Conservation (phyloP, 2,888 invertebrate genomes). For the Trilocha varians region DNA sequence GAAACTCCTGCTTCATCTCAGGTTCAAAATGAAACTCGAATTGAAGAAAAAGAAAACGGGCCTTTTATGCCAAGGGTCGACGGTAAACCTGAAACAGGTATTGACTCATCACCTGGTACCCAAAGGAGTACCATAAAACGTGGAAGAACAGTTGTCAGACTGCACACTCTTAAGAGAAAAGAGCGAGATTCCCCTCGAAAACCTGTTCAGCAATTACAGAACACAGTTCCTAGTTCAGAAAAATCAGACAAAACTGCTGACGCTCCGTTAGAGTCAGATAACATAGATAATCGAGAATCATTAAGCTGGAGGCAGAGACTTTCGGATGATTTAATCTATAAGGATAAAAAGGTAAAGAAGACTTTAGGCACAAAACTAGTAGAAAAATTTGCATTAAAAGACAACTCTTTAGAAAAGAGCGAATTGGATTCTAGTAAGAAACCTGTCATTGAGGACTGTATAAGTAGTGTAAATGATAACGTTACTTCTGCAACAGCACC, state of each 20-base stretch:
- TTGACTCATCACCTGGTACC: conserved; percentile 52
- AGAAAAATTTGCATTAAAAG: conserved; percentile 82
- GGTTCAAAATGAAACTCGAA: conserved; percentile 27
- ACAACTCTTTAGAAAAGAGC: conserved; percentile 26
- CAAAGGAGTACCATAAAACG: conserved; percentile 77
- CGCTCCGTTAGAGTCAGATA: conserved; percentile 11
- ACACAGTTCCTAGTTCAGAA: conserved; percentile 16
- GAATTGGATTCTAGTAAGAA: no score
- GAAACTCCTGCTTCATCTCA: conserved; percentile 21
- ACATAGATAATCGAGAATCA: conserved; percentile 17
- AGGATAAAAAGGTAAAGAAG: conserved; percentile 74
- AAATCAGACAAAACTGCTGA: conserved; percentile 9
- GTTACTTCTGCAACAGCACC: conserved; percentile 14
- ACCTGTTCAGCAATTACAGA: conserved; percentile 24
- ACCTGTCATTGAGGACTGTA: neutral
- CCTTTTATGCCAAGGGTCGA: conserved; percentile 63
- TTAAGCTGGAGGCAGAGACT: conserved; percentile 76
- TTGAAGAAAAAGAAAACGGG: conserved; percentile 42
- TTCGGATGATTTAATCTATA: conserved; percentile 69
- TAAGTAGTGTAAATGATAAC: neutral
- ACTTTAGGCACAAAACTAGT: conserved; percentile 81
- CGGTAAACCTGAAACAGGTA: conserved; percentile 56
- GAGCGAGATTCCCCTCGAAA: conserved; percentile 64
- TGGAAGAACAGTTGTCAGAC: conserved; percentile 81
- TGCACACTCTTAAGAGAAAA: conserved; percentile 76